phyloP scores from a whole-genome alignment of 2,113 vertebrate genomes.

The Eleginops maclovinus region DNA sequence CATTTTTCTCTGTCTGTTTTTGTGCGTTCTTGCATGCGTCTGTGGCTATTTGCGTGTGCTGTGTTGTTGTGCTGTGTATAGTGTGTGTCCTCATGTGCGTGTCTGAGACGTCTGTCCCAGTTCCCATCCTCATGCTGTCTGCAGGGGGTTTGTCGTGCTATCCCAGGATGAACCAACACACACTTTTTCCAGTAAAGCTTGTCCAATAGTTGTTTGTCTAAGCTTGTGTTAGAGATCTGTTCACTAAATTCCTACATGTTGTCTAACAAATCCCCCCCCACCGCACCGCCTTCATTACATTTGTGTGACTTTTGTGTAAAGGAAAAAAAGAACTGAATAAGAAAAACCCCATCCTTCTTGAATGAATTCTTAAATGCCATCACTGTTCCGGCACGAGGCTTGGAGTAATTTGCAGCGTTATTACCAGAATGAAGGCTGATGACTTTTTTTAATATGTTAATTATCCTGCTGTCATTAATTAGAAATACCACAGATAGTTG shows the following conservation, averaged over 20 bases:
- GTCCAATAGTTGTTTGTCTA: slow-evolving; percentile 16
- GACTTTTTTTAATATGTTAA: slow-evolving; percentile 67
- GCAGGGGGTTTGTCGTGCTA: slow-evolving; percentile 65
- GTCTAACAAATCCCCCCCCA: slow-evolving; percentile 11
- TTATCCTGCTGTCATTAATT: slow-evolving; percentile 73
- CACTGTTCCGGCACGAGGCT: slow-evolving; percentile 23
- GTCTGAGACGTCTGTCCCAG: slow-evolving; percentile 78
- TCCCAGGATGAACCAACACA: slow-evolving; percentile 43
- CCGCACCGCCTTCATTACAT: slow-evolving; percentile 40
- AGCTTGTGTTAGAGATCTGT: neutral
- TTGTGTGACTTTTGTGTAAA: slow-evolving; percentile 16
- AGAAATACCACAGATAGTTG: slow-evolving; percentile 61
- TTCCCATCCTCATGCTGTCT: slow-evolving; percentile 76
- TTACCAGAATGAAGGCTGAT: slow-evolving; percentile 65
- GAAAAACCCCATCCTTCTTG: slow-evolving; percentile 20
- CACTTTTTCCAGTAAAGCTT: slow-evolving; percentile 17
- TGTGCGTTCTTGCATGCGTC: slow-evolving; percentile 16
- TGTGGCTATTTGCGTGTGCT: slow-evolving; percentile 50
- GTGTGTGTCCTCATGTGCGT: slow-evolving; percentile 29
- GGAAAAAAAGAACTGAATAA: slow-evolving; percentile 11
- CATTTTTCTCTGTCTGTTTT: slow-evolving; percentile 32
- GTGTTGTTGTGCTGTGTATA: neutral
- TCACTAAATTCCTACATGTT: slow-evolving; percentile 3
- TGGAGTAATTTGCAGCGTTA: slow-evolving; percentile 62
- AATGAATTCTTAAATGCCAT: slow-evolving; percentile 66